Base-by-base conservation (phyloP, 2,113 vertebrate genomes). In the Spheniscus mendiculus region DNA sequence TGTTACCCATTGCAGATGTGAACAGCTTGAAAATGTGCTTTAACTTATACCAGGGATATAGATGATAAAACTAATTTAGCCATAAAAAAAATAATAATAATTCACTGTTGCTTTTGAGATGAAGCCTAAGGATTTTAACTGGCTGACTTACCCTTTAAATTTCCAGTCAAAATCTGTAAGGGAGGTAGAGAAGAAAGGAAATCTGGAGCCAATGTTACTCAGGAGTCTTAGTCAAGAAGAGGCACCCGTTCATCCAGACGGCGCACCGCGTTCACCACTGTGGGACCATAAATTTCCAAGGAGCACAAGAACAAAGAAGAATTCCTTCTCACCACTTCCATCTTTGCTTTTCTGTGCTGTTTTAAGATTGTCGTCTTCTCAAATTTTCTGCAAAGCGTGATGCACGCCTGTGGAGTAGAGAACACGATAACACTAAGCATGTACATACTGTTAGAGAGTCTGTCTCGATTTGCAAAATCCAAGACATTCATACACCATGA, bases 181-280 rank as follows among this genome's bases (percentile, higher is more conserved):
- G 27, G 29, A 71, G 16, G 29, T 7, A 58, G 36, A 5, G n/a
- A 89, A 89, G 52, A 45, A 69, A 69, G n/a, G 27, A 72, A 63
- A 53, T 45, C 62, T 30, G 56, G 13, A 66, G 11, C 22, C 65
- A 72, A 14, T 4, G 42, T 83, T 34, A 44, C 58, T 62, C n/a
- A 22, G 4, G 4, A 36, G 16, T 53, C 34, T n/a, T n/a, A 12
- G 42, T 25, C 38, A 42, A 59, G 36, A 34, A 65, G 58, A 82
- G 12, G 11, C 44, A 70, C 10, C 53, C 9, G 19, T 34, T 19
- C 76, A 66, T 10, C n/a, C 1, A 3, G 45, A 42, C 6, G n/a
- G n/a, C 2, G 4, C n/a, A 55, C 3, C 0, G 12, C 10, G 8
- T 36, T 53, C 38, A 18, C 3, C 13, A 3, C 19, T 29, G 30